Conservation (phyloP, 2,888 invertebrate genomes). For the Cheilosia pagana region DNA sequence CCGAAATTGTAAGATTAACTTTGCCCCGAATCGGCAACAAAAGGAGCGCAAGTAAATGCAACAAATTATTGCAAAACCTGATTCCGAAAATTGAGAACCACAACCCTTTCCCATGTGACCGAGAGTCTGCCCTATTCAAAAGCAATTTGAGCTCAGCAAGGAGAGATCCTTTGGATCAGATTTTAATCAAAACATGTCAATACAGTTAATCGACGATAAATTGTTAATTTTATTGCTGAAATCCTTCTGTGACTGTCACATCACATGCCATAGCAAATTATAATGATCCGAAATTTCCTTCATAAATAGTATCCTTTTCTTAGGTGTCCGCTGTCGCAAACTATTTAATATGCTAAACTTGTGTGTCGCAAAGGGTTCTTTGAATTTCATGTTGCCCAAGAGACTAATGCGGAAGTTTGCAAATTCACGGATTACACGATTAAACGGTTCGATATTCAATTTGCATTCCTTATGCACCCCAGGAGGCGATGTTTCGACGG, state of each 20-base stretch:
- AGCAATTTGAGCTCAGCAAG: background rate
- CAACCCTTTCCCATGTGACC: conserved; percentile 10
- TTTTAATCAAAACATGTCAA: conserved; percentile 60
- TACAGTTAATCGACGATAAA: conserved; percentile 51
- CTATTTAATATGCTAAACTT: conserved; percentile 29
- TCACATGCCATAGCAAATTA: conserved; percentile 20
- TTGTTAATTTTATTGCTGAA: conserved; percentile 28
- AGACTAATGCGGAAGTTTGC: conserved; percentile 43
- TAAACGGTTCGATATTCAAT: conserved; percentile 44
- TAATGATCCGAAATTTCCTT: conserved; percentile 5
- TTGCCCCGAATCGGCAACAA: background rate
- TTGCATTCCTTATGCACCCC: conserved; percentile 41
- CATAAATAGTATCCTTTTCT: background rate
- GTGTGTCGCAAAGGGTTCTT: conserved; percentile 5
- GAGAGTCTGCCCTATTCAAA: background rate
- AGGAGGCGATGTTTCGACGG: background rate
- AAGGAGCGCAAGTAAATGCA: background rate
- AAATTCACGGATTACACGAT: conserved; percentile 60
- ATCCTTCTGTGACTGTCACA: conserved; percentile 3
- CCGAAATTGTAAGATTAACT: background rate
- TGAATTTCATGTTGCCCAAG: background rate
- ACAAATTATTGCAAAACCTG: conserved; percentile 6
- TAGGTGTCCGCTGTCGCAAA: background rate
- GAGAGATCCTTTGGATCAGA: conserved; percentile 7
- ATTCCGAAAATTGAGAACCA: background rate